phyloP scores from a whole-genome alignment of 2,113 vertebrate genomes.

The Mus musculus region DNA sequence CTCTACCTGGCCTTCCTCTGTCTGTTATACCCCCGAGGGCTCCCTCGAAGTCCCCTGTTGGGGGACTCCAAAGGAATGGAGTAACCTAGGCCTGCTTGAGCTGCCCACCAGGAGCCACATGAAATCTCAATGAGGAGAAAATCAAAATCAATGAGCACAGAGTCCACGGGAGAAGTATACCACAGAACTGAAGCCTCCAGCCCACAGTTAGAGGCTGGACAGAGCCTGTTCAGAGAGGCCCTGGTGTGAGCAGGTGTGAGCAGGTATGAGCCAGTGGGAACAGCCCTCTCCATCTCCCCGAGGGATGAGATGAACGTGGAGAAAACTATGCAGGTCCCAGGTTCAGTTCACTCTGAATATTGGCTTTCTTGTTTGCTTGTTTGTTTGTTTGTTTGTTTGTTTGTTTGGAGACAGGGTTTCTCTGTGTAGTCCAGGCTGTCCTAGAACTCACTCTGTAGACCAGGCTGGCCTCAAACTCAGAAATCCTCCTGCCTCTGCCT shows the following conservation, averaged over 20 bases:
- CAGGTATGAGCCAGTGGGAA: background rate
- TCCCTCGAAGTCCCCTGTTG: background rate
- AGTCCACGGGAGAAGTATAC: background rate
- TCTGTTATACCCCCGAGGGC: rapidly evolving
- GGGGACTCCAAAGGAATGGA: background rate
- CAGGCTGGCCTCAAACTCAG: no score
- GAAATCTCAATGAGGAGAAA: slow-evolving; percentile 24
- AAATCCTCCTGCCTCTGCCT: no score
- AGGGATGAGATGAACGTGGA: background rate
- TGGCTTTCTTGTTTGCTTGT: background rate
- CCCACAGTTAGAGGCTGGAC: rapidly evolving
- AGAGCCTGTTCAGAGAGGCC: background rate
- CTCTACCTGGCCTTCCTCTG: rapidly evolving
- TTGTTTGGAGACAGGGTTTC: no score
- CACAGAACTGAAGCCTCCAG: background rate
- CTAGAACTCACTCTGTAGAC: no score
- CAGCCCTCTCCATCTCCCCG: background rate
- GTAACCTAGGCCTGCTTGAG: background rate
- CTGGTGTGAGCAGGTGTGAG: background rate
- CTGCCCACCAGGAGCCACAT: background rate
- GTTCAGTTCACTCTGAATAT: background rate
- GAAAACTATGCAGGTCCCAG: rapidly evolving
- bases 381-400: no score
- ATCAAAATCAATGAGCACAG: background rate
- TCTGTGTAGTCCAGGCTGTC: no score